phyloP scores from a whole-genome alignment of 2,113 vertebrate species.

The Cettia cetti region DNA sequence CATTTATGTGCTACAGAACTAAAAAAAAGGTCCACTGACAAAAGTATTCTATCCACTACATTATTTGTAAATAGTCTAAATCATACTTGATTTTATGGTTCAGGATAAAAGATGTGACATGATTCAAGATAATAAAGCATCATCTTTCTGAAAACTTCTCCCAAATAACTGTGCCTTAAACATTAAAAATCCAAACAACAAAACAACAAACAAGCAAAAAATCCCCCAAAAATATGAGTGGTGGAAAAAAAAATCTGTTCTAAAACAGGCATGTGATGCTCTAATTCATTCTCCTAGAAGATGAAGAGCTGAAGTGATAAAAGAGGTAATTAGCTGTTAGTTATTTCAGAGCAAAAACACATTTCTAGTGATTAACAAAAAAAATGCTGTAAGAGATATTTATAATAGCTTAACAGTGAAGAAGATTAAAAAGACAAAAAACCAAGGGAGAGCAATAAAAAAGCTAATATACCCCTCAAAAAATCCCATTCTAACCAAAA shows the following conservation, averaged over 20 bases:
- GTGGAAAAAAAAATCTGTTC: background rate
- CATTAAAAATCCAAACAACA: background rate
- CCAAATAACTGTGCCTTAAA: background rate
- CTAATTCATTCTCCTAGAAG: background rate
- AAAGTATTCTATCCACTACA: background rate
- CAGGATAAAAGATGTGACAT: background rate
- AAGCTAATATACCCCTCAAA: background rate
- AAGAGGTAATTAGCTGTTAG: conserved; percentile 37
- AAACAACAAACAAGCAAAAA: background rate
- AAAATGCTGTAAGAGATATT: background rate
- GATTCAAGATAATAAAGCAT: background rate
- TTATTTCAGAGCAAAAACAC: conserved; percentile 1
- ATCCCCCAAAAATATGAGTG: accelerated
- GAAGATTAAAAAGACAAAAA: background rate
- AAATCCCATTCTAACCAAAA: background rate
- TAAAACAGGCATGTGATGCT: background rate
- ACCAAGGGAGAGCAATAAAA: accelerated
- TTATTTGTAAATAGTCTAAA: background rate
- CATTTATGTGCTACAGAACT: background rate
- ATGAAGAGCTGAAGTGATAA: background rate
- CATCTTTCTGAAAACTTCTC: background rate
- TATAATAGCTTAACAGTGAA: background rate
- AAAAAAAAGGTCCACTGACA: background rate
- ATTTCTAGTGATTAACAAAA: conserved; percentile 1
- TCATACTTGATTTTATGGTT: background rate